phyloP scores from a whole-genome alignment of 2,113 vertebrate species.

The human region GRCh38 chr3:24089001-24089500 shows the following conservation, averaged over 20 bases:
- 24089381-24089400: not conserved
- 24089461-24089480: too few relatives aligned
- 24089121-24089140: not conserved
- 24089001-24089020: not conserved
- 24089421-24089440: not conserved
- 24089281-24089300: not conserved
- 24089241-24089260: not conserved
- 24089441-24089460: not conserved
- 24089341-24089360: not conserved
- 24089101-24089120: not conserved
- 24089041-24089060: not conserved
- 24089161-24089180: conserved; percentile 40
- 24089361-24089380: not conserved
- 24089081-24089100: conserved; percentile 22
- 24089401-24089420: not conserved
- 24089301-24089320: not conserved
- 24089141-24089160: conserved; percentile 38
- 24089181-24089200: not conserved
- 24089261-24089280: not conserved
- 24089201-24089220: not conserved
- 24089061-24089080: conserved; percentile 11
- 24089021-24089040: not conserved
- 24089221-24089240: not conserved
- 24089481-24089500: too few relatives aligned
- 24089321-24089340: not conserved